Evolutionary conservation across 2,113 vertebrate species (phyloP).

Genomic region (Dasypus novemcinctus): DNA sequence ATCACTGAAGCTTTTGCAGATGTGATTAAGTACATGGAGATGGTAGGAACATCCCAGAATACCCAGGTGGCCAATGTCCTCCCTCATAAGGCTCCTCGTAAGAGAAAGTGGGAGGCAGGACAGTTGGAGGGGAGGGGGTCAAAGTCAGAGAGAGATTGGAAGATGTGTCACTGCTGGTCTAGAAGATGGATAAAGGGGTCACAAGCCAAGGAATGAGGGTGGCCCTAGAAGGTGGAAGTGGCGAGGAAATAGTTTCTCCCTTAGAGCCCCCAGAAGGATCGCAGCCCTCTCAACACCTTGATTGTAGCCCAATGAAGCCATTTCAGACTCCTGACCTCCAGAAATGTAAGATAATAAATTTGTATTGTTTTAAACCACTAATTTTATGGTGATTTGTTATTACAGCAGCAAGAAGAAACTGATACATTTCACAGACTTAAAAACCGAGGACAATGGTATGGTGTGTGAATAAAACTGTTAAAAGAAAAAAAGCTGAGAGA

Average conservation of each 20-base stretch:
- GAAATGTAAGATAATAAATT: background rate
- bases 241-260: background rate
- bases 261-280: background rate
- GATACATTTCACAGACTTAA: background rate
- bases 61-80: background rate
- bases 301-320: background rate
- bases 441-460: background rate
- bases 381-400: background rate
- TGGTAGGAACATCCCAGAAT: background rate
- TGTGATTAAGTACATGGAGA: background rate
- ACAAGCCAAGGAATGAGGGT: background rate
- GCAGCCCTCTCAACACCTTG: background rate
- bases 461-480: no score
- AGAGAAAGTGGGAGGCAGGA: background rate
- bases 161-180: background rate
- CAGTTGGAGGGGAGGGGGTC: background rate
- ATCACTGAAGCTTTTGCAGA: background rate
- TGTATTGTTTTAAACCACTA: background rate
- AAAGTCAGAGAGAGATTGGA: background rate
- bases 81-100: background rate
- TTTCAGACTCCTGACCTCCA: background rate
- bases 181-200: background rate
- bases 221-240: background rate
- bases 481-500: no score
- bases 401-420: background rate